Evolutionary conservation across 2,888 invertebrate genomes (phyloP).

Genomic region (Drosophila anceps): DNA sequence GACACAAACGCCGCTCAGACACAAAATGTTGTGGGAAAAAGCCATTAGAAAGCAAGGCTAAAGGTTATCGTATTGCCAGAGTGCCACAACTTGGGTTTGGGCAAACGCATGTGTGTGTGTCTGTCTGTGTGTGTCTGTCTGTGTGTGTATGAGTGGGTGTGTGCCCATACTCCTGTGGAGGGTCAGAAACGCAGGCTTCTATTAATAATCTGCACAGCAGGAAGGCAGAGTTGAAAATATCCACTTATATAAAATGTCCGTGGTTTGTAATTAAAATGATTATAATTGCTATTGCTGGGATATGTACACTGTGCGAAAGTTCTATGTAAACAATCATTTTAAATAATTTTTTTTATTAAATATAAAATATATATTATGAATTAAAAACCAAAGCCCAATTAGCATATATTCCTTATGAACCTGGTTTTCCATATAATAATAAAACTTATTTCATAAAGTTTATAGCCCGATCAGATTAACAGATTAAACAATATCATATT

Average conservation of each 20-base stretch:
- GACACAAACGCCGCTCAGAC: constrained; percentile 8
- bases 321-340: neutral
- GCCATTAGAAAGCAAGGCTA: constrained; percentile 54
- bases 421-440: no score
- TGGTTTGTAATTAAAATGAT: constrained; percentile 68
- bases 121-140: neutral
- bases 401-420: no score
- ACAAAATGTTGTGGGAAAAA: constrained; percentile 34
- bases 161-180: neutral
- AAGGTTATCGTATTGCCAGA: constrained; percentile 62
- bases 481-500: no score
- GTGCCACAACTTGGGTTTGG: constrained; percentile 24
- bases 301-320: constrained; percentile 47
- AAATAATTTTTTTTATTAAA: no score
- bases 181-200: constrained; percentile 41
- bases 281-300: constrained; percentile 60
- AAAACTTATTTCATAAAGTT: no score
- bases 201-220: constrained; percentile 52
- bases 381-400: no score
- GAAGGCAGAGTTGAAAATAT: constrained; percentile 36
- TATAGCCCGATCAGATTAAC: no score
- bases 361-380: no score
- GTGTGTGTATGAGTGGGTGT: neutral
- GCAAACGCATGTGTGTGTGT: neutral
- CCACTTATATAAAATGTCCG: constrained; percentile 61